Conservation (phyloP, 2,797 vertebrate species). For the Rhinoraja longicauda region DNA sequence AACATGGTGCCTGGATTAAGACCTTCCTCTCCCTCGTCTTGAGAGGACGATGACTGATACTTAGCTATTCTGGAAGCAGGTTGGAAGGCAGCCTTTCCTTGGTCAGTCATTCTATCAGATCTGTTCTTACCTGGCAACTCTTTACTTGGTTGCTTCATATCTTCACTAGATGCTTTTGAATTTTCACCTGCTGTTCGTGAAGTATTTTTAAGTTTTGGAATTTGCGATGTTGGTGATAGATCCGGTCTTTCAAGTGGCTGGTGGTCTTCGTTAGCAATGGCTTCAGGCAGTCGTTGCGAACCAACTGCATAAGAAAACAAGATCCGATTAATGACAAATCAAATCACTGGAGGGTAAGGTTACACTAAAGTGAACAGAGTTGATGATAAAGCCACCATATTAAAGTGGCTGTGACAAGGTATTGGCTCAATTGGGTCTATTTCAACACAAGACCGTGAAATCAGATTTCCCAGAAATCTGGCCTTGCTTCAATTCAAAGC, state of each 20-base stretch:
- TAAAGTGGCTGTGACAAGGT: not conserved
- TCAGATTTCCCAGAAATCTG: not conserved
- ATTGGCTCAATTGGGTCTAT: not conserved
- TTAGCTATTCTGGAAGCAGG: not conserved
- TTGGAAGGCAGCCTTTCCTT: not conserved
- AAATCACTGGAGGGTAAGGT: not conserved
- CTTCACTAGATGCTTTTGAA: not conserved
- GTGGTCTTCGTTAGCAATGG: not conserved
- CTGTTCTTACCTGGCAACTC: not conserved
- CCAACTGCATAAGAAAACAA: not conserved
- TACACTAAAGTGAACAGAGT: not conserved
- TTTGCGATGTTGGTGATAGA: not conserved
- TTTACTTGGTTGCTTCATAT: not conserved
- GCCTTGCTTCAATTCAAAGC: not conserved
- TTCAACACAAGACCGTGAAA: not conserved
- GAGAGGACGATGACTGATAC: conserved; percentile 7
- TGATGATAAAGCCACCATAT: not conserved
- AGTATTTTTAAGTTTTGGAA: conserved; percentile 21
- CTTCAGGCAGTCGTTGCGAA: not conserved
- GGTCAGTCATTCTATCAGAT: not conserved
- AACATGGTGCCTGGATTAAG: conserved; percentile 44
- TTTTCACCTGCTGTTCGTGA: not conserved
- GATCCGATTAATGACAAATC: not conserved
- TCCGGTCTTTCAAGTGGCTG: conserved; percentile 37
- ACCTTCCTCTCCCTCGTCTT: conserved; percentile 40